These are phyloP conservation scores for Nibea albiflora DNA, from an alignment of 2,113 vertebrate genomes.

Conservation along the genomic window DNA sequence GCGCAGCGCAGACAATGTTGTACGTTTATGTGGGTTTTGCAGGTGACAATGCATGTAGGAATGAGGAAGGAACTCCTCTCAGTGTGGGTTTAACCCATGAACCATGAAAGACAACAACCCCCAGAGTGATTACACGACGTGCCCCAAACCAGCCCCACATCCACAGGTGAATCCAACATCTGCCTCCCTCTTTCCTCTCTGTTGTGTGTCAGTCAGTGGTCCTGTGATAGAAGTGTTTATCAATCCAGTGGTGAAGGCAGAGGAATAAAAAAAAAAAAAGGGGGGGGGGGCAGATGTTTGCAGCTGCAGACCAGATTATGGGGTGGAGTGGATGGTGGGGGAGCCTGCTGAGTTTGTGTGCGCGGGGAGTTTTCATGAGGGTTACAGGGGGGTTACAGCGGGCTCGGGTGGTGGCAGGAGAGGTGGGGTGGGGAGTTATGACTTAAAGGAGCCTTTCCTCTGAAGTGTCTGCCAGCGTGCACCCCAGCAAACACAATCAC, in stretches of 20 bases:
- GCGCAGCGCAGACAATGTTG: neutral
- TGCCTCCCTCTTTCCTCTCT: slow-evolving; percentile 59
- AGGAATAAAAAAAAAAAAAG: slow-evolving; percentile 58
- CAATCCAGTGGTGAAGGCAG: slow-evolving; percentile 78
- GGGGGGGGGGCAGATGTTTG: slow-evolving; percentile 81
- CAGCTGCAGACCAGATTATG: slow-evolving; percentile 87
- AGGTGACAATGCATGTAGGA: slow-evolving; percentile 5
- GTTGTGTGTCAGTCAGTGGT: slow-evolving; percentile 75
- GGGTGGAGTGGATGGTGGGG: slow-evolving; percentile 83
- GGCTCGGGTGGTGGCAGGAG: slow-evolving; percentile 75
- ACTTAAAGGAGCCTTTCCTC: slow-evolving; percentile 86
- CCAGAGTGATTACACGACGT: slow-evolving; percentile 12
- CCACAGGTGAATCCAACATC: slow-evolving; percentile 65
- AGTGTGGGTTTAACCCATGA: slow-evolving; percentile 21
- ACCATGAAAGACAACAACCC: slow-evolving; percentile 17
- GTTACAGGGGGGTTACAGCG: slow-evolving; percentile 80
- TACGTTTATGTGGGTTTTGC: neutral
- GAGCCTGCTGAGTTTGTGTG: slow-evolving; percentile 76
- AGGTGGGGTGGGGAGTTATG: slow-evolving; percentile 82
- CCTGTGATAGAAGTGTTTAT: slow-evolving; percentile 83
- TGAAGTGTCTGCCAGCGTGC: slow-evolving; percentile 87
- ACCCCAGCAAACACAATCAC: slow-evolving; percentile 87
- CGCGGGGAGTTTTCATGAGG: slow-evolving; percentile 73
- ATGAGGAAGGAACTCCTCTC: neutral
- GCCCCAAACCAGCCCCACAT: slow-evolving; percentile 3